These are phyloP conservation scores for Pelusios castaneus DNA, from an alignment of 2,113 vertebrate species.

Conservation along the genomic window DNA sequence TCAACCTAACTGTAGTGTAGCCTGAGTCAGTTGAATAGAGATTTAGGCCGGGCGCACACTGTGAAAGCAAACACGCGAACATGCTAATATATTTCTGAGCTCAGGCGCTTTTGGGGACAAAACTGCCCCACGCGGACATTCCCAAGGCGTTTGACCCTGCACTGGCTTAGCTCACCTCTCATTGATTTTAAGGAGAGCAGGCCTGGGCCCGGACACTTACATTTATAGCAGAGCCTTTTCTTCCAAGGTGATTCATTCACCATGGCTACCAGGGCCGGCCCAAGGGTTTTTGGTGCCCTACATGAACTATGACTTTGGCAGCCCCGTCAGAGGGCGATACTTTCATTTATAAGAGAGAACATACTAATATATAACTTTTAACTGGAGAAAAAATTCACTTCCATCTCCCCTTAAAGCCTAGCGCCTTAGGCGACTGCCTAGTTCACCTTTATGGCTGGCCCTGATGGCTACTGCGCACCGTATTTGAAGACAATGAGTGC, in stretches of 20 bases:
- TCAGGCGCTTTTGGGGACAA: not conserved
- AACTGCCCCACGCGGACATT: not conserved
- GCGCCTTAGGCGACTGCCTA: too few relatives aligned
- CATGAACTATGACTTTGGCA: too few relatives aligned
- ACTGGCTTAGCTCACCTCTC: not conserved
- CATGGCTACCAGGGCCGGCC: too few relatives aligned
- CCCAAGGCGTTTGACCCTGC: not conserved
- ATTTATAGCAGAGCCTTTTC: not conserved
- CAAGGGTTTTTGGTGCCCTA: too few relatives aligned
- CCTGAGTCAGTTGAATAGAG: not conserved
- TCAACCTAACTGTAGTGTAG: too few relatives aligned
- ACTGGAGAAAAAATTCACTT: too few relatives aligned
- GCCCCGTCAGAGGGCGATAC: too few relatives aligned
- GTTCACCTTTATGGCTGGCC: too few relatives aligned
- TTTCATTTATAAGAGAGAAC: too few relatives aligned
- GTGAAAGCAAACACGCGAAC: not conserved
- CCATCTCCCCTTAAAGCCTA: too few relatives aligned
- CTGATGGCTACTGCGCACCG: not conserved
- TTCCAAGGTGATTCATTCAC: not conserved
- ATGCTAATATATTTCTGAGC: not conserved
- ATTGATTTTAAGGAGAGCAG: not conserved
- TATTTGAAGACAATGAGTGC: not conserved
- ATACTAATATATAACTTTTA: too few relatives aligned
- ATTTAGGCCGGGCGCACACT: not conserved
- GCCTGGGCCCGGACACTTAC: not conserved